These are phyloP conservation scores for Scaptomyza caliginosa DNA, from an alignment of 2,888 invertebrate species.

Conservation along the genomic window DNA sequence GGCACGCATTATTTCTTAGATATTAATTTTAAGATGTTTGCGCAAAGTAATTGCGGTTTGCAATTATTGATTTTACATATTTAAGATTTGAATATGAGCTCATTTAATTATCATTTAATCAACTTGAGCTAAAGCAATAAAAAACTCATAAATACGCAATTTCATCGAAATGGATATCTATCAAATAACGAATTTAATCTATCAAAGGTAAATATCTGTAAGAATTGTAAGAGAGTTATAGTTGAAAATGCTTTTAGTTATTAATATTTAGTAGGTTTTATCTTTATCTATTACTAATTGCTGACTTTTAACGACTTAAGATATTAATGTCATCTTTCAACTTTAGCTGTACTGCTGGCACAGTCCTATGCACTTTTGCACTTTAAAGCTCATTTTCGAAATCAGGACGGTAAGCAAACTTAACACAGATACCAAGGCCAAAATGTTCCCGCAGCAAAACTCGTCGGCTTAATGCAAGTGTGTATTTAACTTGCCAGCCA, in stretches of 20 bases:
- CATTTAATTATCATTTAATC: background rate
- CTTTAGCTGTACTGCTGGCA: background rate
- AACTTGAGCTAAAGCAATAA: background rate
- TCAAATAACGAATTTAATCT: background rate
- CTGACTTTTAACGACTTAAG: background rate
- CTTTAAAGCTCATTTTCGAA: background rate
- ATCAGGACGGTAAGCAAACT: background rate
- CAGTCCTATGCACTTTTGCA: background rate
- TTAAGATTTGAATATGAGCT: background rate
- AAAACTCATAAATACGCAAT: background rate
- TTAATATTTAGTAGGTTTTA: too few species aligned
- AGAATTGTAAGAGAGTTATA: background rate
- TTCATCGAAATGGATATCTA: background rate
- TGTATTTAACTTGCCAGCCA: conserved; percentile 28
- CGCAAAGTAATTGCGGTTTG: background rate
- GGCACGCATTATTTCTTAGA: background rate
- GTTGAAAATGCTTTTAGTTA: too few species aligned
- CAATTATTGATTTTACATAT: background rate
- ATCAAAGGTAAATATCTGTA: background rate
- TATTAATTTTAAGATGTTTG: background rate
- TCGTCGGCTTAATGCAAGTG: background rate
- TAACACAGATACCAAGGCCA: background rate
- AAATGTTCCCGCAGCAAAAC: conserved; percentile 2
- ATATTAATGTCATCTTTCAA: background rate
- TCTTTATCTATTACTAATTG: background rate